These are phyloP conservation scores for Hemiprocne comata DNA, from an alignment of 2,113 vertebrate species.

Conservation along the genomic window DNA sequence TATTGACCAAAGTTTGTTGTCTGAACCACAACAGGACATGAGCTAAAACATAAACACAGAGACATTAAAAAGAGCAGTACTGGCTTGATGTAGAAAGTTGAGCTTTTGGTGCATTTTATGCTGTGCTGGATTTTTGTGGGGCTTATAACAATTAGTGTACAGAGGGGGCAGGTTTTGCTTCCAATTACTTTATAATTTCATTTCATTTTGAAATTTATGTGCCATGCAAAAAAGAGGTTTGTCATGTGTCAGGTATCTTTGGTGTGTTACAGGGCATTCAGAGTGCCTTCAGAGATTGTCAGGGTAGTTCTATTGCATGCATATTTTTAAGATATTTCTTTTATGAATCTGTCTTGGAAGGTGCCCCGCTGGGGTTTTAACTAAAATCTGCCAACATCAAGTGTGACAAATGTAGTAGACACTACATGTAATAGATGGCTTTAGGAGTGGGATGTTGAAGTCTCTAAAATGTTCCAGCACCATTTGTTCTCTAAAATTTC, in stretches of 20 bases:
- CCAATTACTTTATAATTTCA: slow-evolving; percentile 4
- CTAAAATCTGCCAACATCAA: slow-evolving; percentile 34
- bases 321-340: slow-evolving; percentile 48
- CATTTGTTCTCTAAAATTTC: slow-evolving; percentile 47
- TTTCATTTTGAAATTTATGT: neutral
- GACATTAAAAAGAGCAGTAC: slow-evolving; percentile 23
- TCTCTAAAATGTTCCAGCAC: slow-evolving; percentile 50
- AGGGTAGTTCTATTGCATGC: slow-evolving; percentile 4
- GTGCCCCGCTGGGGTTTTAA: slow-evolving; percentile 33
- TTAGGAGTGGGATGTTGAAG: slow-evolving; percentile 27
- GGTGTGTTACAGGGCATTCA: neutral
- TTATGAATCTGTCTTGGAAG: slow-evolving; percentile 62
- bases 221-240: neutral
- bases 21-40: slow-evolving; percentile 48
- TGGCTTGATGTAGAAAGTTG: slow-evolving; percentile 7
- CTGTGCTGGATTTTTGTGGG: neutral
- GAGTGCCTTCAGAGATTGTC: neutral
- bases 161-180: neutral
- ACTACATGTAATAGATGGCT: slow-evolving; percentile 44
- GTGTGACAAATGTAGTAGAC: slow-evolving; percentile 51
- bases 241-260: neutral
- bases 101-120: neutral
- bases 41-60: slow-evolving; percentile 47
- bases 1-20: slow-evolving; percentile 21
- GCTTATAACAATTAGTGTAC: neutral